Base-by-base conservation (phyloP, 2,797 vertebrate genomes). In the Denticeps clupeoides region DNA sequence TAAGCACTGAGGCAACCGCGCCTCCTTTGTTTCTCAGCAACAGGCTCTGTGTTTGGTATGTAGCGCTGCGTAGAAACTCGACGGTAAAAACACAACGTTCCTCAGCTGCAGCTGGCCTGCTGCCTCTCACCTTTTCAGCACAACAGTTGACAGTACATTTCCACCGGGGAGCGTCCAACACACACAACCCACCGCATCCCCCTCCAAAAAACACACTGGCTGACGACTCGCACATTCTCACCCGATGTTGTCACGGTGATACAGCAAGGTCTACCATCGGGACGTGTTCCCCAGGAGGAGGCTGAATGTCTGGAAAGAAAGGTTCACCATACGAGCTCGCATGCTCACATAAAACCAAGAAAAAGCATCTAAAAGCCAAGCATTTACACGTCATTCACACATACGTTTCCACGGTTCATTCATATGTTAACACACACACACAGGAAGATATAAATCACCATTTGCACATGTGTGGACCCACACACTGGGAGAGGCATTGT, bases 101-200 rank as follows among this genome's bases (percentile, higher is more conserved):
- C 62, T 65, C 70, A 72, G 71, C 72, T 71, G 72, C 58, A 48
- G 52, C 46, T 68, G 68, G 65, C 71, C 26, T 38, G 73, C 53
- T 18, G 63, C 55, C 71, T 63, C 62, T 73, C 78, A 64, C 74
- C 58, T 56, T 69, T 62, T 67, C 59, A 63, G 59, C 56, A 35
- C 43, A 56, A 58, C 58, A 60, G 56, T 65, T 65, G 66, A 72
- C 68, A 66, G 63, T 60, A 68, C 64, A 65, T 74, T 72, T 70
- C 62, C 58, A 69, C 55, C 54, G 56, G 38, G 21, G 47, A 29
- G 55, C 60, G 52, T 18, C 21, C 18, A 18, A 7, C 18, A 37
- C 51, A n/a, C 13, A n/a, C 10, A 26, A 32, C 42, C 16, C 49
- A n/a, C 21, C 28, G 13, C 49, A 22, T 21, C 32, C 37, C 51